Percentiles rank a stretch among this genome's conserved stretches.
These are phyloP conservation scores for Clavelina lepadiformis DNA, from an alignment of 23 tunicate genomes.

Conservation along the genomic window DNA sequence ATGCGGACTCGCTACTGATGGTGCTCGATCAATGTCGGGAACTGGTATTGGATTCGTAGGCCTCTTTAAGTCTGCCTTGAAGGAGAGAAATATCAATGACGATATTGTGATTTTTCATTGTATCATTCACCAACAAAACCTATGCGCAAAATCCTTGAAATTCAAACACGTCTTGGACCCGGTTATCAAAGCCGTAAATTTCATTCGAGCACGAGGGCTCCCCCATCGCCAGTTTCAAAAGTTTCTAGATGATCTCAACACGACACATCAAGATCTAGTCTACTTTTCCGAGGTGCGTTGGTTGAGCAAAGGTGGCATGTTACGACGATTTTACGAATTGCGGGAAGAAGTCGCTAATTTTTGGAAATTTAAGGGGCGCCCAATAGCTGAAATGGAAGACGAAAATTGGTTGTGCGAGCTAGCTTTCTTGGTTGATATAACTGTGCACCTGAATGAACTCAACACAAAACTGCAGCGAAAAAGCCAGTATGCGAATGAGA, in stretches of 20 bases:
- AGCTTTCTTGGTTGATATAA: constrained; percentile 50
- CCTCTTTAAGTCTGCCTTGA: no score
- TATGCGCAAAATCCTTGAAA: constrained; percentile 13
- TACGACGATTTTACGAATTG: constrained; percentile 36
- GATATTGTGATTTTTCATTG: no score
- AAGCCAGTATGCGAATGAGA: constrained; percentile 36
- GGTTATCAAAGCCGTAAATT: no score
- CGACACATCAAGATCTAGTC: constrained; percentile 2
- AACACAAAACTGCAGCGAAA: constrained; percentile 37
- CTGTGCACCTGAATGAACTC: constrained; percentile 29
- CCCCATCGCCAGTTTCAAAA: constrained; percentile 17
- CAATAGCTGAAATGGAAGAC: constrained; percentile 32
- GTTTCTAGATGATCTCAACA: constrained; percentile 31
- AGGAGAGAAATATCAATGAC: no score
- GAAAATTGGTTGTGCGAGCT: constrained; percentile 41
- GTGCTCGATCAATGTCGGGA: no score
- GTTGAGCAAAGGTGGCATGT: no score
- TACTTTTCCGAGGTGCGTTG: no score
- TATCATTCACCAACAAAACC: no score
- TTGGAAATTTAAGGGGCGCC: constrained; percentile 23
- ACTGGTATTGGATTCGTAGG: no score
- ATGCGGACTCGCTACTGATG: no score
- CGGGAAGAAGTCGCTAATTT: constrained; percentile 32
- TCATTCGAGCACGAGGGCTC: no score
- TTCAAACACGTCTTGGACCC: no score